Percentiles rank a stretch among this genome's conserved stretches.
Evolutionary conservation across 2,113 vertebrate species (phyloP).

Genomic region (Diadophis punctatus): DNA sequence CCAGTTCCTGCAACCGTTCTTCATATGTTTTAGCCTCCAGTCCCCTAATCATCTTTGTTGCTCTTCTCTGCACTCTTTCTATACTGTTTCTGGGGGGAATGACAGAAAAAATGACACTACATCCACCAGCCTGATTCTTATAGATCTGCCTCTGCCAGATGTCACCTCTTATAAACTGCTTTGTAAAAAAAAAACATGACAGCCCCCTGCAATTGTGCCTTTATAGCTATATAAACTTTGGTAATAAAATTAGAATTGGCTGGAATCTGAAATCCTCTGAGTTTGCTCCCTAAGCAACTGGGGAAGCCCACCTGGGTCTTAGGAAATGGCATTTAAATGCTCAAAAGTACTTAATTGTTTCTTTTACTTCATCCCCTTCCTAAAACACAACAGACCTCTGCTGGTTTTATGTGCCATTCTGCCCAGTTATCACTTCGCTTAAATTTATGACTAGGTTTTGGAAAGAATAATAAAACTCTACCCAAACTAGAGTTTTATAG

Average conservation of each 20-base stretch:
- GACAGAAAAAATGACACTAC: constrained; percentile 73
- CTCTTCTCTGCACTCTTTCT: too few species aligned
- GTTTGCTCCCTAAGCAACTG: constrained; percentile 65
- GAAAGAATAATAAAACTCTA: too few species aligned
- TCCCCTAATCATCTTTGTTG: too few species aligned
- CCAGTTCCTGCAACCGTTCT: too few species aligned
- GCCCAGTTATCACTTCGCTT: too few species aligned
- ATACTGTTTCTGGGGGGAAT: constrained; percentile 74
- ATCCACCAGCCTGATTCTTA: constrained; percentile 73
- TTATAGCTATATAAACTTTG: constrained; percentile 77
- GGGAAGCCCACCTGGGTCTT: constrained; percentile 55
- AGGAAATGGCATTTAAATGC: constrained; percentile 50
- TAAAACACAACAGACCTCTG: too few species aligned
- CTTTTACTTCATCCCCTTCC: too few species aligned
- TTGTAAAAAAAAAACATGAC: constrained; percentile 70
- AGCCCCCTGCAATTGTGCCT: constrained; percentile 62
- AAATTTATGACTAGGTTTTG: too few species aligned
- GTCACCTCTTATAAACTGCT: constrained; percentile 80
- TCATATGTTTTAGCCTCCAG: too few species aligned
- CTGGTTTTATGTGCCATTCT: too few species aligned
- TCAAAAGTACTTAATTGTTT: too few species aligned
- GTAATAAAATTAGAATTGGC: constrained; percentile 69
- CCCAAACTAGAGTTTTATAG: not conserved
- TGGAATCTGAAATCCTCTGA: constrained; percentile 69
- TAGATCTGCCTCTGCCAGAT: constrained; percentile 78